A percentile compares a stretch with the other conserved stretches of the same genome.
Evolutionary conservation across 2,113 vertebrate species (phyloP).

Genomic region (Symphodus melops): DNA sequence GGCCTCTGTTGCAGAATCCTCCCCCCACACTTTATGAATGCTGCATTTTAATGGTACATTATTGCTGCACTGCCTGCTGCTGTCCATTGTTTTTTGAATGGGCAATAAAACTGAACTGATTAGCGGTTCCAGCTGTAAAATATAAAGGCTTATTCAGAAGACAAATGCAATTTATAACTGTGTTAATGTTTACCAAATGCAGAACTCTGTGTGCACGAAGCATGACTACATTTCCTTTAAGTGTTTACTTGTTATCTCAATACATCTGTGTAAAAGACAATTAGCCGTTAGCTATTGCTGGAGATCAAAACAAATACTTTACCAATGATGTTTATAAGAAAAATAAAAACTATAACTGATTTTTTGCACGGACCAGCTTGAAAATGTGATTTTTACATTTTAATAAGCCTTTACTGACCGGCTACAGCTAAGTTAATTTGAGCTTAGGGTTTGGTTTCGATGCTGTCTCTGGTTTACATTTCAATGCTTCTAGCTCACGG

Average conservation of each 20-base stretch:
- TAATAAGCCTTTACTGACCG: too few species aligned
- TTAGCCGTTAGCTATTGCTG: too few species aligned
- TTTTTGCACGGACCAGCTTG: too few species aligned
- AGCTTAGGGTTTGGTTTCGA: too few species aligned
- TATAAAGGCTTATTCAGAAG: background rate
- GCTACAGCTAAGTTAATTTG: too few species aligned
- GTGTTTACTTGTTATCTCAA: too few species aligned
- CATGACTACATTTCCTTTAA: background rate
- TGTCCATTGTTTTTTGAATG: slow-evolving; percentile 2
- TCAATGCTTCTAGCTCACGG: too few species aligned
- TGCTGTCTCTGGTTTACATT: too few species aligned
- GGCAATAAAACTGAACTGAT: slow-evolving; percentile 11
- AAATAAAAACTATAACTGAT: too few species aligned
- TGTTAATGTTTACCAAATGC: background rate
- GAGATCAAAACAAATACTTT: too few species aligned
- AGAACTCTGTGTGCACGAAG: background rate
- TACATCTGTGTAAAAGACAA: too few species aligned
- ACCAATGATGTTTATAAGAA: too few species aligned
- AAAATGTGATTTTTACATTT: background rate
- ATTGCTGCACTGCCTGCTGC: slow-evolving; percentile 11
- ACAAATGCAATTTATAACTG: background rate
- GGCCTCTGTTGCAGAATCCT: background rate
- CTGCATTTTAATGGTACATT: slow-evolving; percentile 48
- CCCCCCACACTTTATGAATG: slow-evolving; percentile 5
- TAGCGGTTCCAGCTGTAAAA: background rate